Base-by-base conservation (phyloP, 1,140 invertebrate species). In the Cyrtorhinus lividipennis region DNA sequence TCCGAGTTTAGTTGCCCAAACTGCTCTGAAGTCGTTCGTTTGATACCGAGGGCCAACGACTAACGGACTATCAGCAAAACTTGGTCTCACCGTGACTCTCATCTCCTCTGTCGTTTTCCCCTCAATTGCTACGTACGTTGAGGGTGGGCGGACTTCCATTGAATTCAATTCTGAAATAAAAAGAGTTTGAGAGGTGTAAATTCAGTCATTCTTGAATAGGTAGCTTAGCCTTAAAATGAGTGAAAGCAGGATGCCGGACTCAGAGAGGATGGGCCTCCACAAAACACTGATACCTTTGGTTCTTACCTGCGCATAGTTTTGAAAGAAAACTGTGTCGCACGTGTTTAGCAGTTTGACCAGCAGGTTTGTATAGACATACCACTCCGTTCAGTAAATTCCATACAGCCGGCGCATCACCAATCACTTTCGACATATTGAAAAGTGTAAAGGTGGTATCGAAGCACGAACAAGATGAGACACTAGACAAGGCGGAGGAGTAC, bases 341-440 rank as follows among this genome's bases (percentile, higher is more conserved):
- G 66, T 74, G 70, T n/a, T 67, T 66, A 0, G 79, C 68, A 46
- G 77, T 68, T 46, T 83, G 72, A 59, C 77, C 77, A 12, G 80
- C 67, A 5, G 89, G 88, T 75, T 95, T 95, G 69, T 90, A 92
- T 5, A 93, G 72, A 74, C 85, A 87, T 69, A 90, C 79, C 1
- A 93, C 68, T 18, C 90, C 90, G 74, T 86, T 87, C 61, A 94
- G 71, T 26, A 75, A 68, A 70, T 80, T 81, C 73, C 78, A 87
- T 10, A 78, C 72, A 26, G 72, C 67, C 20, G 71, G 68, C 1
- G 80, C 77, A 65, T 79, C 75, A 59, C 56, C 69, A 24, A 69
- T 24, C 1, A 64, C 20, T 38, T 64, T 56, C 15, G 15, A 18
- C 58, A 59, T 59, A 8, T 38, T 38, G n/a, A n/a, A n/a, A n/a